phyloP scores from a whole-genome alignment of 2,888 invertebrate species.

The Leptopterna dolabrata region DNA sequence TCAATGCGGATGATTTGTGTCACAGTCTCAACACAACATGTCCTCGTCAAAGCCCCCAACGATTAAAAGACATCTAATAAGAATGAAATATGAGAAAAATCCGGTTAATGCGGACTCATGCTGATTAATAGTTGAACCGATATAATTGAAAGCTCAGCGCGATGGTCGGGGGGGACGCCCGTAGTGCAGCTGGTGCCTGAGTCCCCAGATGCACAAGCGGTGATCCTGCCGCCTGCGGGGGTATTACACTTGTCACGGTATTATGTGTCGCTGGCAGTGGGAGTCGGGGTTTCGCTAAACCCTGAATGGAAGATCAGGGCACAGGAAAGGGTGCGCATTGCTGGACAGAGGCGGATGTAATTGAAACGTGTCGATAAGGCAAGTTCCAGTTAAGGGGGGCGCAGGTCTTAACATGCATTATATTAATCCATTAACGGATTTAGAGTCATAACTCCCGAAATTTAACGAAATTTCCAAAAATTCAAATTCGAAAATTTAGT shows the following conservation, averaged over 20 bases:
- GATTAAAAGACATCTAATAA: neutral
- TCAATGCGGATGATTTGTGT: too few relatives aligned
- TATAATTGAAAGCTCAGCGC: constrained; percentile 6
- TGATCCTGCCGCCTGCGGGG: neutral
- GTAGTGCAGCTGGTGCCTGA: neutral
- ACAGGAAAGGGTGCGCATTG: neutral
- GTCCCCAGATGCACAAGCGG: neutral
- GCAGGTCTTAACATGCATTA: too few relatives aligned
- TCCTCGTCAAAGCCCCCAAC: too few relatives aligned
- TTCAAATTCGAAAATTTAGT: too few relatives aligned
- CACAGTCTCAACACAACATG: too few relatives aligned
- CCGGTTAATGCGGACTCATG: constrained; percentile 1
- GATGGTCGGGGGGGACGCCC: neutral
- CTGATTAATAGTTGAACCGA: constrained; percentile 11
- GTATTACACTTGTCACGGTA: constrained; percentile 11
- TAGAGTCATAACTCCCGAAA: neutral
- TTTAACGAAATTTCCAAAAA: neutral
- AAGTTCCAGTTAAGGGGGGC: neutral
- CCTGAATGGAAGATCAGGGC: neutral
- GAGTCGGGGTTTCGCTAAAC: neutral
- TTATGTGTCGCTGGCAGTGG: neutral
- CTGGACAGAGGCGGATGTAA: too few relatives aligned
- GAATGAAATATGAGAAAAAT: neutral
- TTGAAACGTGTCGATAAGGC: neutral
- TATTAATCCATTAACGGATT: neutral